Conservation (phyloP, 2,113 vertebrate genomes). For the Phrynosoma platyrhinos region DNA sequence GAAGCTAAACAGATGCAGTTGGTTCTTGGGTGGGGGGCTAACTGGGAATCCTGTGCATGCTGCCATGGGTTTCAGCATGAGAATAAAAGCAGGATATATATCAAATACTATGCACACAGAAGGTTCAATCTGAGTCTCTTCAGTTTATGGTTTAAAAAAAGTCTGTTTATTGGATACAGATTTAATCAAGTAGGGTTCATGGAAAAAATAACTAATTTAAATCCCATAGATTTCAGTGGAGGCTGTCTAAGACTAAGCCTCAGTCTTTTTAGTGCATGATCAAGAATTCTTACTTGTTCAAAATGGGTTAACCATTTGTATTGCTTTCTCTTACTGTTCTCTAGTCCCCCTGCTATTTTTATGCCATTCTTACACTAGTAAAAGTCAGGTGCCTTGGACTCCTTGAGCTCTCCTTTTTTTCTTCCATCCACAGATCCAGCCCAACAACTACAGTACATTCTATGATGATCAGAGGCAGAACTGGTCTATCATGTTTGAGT, state of each 20-base stretch:
- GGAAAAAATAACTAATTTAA: too few relatives aligned
- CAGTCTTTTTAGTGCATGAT: too few relatives aligned
- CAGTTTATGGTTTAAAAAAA: not conserved
- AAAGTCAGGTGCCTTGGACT: not conserved
- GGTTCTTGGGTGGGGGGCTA: not conserved
- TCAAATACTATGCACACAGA: not conserved
- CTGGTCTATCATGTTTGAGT: conserved; percentile 98
- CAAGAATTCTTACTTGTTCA: not conserved
- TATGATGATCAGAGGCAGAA: conserved; percentile 97
- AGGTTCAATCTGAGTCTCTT: too few relatives aligned
- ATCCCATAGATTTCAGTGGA: too few relatives aligned
- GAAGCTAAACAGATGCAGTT: not conserved
- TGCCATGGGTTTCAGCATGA: not conserved
- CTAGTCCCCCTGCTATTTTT: not conserved
- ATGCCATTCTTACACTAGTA: not conserved
- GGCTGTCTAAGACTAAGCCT: too few relatives aligned
- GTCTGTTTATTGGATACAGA: too few relatives aligned
- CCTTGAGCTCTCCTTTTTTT: too few relatives aligned
- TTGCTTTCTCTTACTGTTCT: not conserved
- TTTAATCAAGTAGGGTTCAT: too few relatives aligned
- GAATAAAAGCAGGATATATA: not conserved
- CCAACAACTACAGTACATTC: conserved; percentile 93
- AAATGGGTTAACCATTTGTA: too few relatives aligned
- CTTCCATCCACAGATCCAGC: conserved; percentile 81
- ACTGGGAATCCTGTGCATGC: not conserved